These are phyloP conservation scores for Spialia ferax DNA, from an alignment of 2,888 invertebrate genomes.

Conservation along the genomic window DNA sequence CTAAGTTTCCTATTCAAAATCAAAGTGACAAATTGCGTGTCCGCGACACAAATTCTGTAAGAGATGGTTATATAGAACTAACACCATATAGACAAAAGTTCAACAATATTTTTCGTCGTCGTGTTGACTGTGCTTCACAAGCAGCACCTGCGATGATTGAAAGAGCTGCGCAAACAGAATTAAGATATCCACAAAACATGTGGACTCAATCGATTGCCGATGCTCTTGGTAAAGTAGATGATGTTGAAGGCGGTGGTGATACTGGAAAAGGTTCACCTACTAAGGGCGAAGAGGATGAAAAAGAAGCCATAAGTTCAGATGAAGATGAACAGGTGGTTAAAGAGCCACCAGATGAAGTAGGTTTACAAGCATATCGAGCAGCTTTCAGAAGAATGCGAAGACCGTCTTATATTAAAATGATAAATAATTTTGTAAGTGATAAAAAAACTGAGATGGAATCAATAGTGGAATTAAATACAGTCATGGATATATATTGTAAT, in stretches of 20 bases:
- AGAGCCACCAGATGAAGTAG: slow-evolving; percentile 64
- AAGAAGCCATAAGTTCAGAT: slow-evolving; percentile 57
- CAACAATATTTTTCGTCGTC: slow-evolving; percentile 83
- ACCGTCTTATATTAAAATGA: slow-evolving; percentile 68
- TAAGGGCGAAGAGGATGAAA: slow-evolving; percentile 46
- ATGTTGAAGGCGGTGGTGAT: slow-evolving; percentile 64
- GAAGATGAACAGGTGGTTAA: slow-evolving; percentile 54
- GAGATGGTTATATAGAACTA: slow-evolving; percentile 91
- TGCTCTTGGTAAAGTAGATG: slow-evolving; percentile 59
- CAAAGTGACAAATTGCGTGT: slow-evolving; percentile 79
- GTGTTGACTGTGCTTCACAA: slow-evolving; percentile 87
- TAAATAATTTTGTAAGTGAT: slow-evolving; percentile 63
- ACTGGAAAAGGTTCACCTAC: slow-evolving; percentile 50
- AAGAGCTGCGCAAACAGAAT: slow-evolving; percentile 88
- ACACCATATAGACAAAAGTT: slow-evolving; percentile 85
- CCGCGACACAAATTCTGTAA: slow-evolving; percentile 84
- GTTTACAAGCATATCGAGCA: slow-evolving; percentile 62
- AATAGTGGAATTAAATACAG: slow-evolving; percentile 76
- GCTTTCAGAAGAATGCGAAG: slow-evolving; percentile 69
- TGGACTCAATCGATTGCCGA: slow-evolving; percentile 89
- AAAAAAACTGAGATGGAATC: slow-evolving; percentile 65
- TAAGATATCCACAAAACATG: slow-evolving; percentile 89
- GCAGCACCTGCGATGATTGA: slow-evolving; percentile 78
- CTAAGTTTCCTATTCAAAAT: slow-evolving; percentile 85
- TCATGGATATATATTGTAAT: slow-evolving; percentile 88